These are phyloP conservation scores for Siniperca scherzeri DNA, from an alignment of 2,797 vertebrate genomes.

Conservation along the genomic window DNA sequence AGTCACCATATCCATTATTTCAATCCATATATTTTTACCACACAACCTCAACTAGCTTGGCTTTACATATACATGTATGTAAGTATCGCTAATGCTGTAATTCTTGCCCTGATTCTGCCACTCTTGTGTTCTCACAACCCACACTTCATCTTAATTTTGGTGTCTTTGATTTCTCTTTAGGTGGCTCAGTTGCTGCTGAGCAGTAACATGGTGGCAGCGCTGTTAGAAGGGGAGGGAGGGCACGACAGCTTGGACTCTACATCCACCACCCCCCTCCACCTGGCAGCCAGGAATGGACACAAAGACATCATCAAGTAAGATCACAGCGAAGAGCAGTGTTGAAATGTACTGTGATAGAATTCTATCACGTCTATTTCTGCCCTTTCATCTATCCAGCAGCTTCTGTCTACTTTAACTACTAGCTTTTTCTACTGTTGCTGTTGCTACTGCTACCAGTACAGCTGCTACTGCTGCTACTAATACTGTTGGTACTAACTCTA, in stretches of 20 bases:
- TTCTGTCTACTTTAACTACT: background rate
- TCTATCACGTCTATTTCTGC: background rate
- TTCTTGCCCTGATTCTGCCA: slow-evolving; percentile 52
- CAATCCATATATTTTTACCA: slow-evolving; percentile 29
- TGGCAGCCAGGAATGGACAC: slow-evolving; percentile 94
- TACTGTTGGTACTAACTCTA: background rate
- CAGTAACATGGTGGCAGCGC: slow-evolving; percentile 91
- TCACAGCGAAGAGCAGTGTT: background rate
- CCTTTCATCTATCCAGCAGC: slow-evolving; percentile 10
- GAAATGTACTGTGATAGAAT: background rate
- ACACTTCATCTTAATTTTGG: slow-evolving; percentile 13
- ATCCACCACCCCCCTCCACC: slow-evolving; percentile 91
- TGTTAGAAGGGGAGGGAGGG: slow-evolving; percentile 90
- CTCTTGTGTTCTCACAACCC: background rate
- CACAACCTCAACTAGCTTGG: background rate
- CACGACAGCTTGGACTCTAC: slow-evolving; percentile 88
- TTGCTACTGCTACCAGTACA: background rate
- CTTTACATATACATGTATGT: slow-evolving; percentile 36
- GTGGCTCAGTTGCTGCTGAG: slow-evolving; percentile 93
- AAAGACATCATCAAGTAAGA: slow-evolving; percentile 92
- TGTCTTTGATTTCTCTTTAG: slow-evolving; percentile 70
- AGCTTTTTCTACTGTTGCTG: background rate
- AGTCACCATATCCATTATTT: slow-evolving; percentile 23
- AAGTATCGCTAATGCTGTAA: slow-evolving; percentile 42
- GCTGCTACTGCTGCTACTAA: background rate